Evolutionary conservation across 2,113 vertebrate genomes (phyloP).

Genomic region (Antechinus stuartii): DNA sequence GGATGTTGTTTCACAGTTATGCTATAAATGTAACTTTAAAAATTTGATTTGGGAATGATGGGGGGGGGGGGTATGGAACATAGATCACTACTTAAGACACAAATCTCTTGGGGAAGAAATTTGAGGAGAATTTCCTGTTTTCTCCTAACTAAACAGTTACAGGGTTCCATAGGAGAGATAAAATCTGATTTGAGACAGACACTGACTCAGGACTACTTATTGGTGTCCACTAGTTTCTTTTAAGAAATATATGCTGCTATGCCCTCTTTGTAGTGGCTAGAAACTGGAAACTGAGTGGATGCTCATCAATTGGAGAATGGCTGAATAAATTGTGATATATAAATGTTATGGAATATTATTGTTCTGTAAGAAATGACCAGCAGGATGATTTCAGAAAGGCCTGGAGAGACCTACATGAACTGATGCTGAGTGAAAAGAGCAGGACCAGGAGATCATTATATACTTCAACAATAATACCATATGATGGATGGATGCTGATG

Average conservation of each 20-base stretch:
- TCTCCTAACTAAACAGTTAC: neutral
- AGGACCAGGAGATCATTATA: no score
- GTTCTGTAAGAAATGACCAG: no score
- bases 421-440: no score
- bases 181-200: neutral
- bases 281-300: no score
- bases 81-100: neutral
- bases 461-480: no score
- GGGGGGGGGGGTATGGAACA: neutral
- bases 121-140: neutral
- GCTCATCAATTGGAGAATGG: no score
- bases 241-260: neutral
- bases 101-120: neutral
- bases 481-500: no score
- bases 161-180: neutral
- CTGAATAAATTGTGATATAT: no score
- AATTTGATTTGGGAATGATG: constrained; percentile 8
- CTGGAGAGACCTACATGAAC: no score
- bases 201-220: neutral
- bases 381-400: no score
- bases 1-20: neutral
- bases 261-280: no score
- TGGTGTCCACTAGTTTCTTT: neutral
- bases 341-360: no score
- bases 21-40: constrained; percentile 31